These are phyloP conservation scores for Melanaphis sacchari DNA, from an alignment of 1,140 invertebrate genomes.

Conservation along the genomic window DNA sequence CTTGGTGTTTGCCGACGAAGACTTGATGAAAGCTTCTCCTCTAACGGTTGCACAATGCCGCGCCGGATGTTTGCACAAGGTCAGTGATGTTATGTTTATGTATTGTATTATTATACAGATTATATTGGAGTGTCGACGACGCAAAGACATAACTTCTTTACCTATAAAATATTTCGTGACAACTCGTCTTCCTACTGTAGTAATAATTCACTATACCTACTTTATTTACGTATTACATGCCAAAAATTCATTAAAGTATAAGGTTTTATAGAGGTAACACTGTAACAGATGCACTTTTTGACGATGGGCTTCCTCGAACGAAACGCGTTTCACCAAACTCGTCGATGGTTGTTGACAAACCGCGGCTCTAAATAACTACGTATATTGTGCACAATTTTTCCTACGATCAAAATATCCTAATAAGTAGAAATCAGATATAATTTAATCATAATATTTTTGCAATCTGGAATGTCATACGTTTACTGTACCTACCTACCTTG, in stretches of 20 bases:
- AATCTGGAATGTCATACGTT: not conserved
- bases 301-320: not conserved
- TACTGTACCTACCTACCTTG: not conserved
- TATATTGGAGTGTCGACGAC: not conserved
- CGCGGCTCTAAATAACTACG: no score
- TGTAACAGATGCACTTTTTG: not conserved
- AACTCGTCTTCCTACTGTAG: not conserved
- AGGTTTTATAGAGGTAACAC: not conserved
- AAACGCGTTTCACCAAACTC: not conserved
- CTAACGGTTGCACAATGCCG: constrained; percentile 73
- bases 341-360: not conserved
- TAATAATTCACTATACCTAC: not conserved
- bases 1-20: constrained; percentile 6
- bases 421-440: not conserved
- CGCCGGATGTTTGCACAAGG: constrained; percentile 74
- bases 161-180: not conserved
- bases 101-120: not conserved
- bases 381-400: not conserved
- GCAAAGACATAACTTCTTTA: not conserved
- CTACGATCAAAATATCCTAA: no score
- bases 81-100: constrained; percentile 63
- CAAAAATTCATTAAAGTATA: no score
- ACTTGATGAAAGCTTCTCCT: constrained; percentile 68
- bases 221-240: not conserved
- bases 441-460: not conserved